phyloP scores from a whole-genome alignment of 2,888 invertebrate genomes.

The Syrista parreyssii region DNA sequence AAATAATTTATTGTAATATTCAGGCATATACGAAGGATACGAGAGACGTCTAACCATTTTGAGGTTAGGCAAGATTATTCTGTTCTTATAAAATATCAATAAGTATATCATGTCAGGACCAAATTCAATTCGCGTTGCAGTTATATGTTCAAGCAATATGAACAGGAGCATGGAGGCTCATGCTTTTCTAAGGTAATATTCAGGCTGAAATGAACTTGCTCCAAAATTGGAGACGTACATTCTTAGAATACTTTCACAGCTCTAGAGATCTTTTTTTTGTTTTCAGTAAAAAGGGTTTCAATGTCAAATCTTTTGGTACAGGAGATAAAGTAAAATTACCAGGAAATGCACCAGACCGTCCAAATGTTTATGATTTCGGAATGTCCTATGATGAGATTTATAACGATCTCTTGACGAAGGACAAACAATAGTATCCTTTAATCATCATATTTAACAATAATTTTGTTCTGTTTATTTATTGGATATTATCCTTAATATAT shows the following conservation, averaged over 20 bases:
- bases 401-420: slow-evolving; percentile 89
- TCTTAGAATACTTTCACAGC: background rate
- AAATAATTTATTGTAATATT: no score
- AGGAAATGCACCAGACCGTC: slow-evolving; percentile 91
- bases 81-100: no score
- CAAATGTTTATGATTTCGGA: slow-evolving; percentile 97
- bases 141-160: slow-evolving; percentile 99
- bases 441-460: no score
- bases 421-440: slow-evolving; percentile 85
- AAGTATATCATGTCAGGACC: slow-evolving; percentile 51
- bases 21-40: no score
- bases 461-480: slow-evolving; percentile 15
- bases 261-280: background rate
- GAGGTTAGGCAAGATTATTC: no score
- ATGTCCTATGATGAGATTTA: slow-evolving; percentile 96
- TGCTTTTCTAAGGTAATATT: slow-evolving; percentile 81
- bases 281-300: slow-evolving; percentile 93
- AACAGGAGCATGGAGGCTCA: slow-evolving; percentile 99
- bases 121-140: slow-evolving; percentile 80
- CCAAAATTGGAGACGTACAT: no score
- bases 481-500: slow-evolving; percentile 45
- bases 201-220: background rate
- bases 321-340: slow-evolving; percentile 97
- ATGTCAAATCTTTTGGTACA: slow-evolving; percentile 93
- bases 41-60: no score